Base-by-base conservation (phyloP, 2,797 vertebrate genomes). In the Nannoperca obscura region DNA sequence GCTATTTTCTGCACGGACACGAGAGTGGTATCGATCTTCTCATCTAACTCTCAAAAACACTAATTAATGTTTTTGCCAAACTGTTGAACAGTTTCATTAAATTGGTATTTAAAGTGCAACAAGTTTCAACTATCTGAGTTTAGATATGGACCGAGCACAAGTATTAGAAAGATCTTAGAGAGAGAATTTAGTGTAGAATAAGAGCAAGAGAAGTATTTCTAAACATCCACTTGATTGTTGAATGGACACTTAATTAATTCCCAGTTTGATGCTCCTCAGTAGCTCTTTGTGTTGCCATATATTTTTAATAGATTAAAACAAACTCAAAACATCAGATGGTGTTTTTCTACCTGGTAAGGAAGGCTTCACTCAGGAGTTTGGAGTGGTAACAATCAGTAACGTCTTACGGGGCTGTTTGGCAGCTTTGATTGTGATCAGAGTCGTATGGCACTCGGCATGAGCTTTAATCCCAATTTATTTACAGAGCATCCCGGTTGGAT, bases 391-490 rank as follows among this genome's bases (percentile, higher is more conserved):
- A 13, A n/a, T 20, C 27, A 57, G 53, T 30, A 1, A 61, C 67
- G 49, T 53, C 12, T 38, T 46, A 67, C 10, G 5, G 10, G 36
- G 17, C 52, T 64, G 47, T 53, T 57, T 57, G 75, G 72, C 50
- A 27, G 24, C 24, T 68, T 54, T 57, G 62, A 58, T 69, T 55
- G 55, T 42, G 34, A 59, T 36, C 36, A 36, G 36, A 1, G 2
- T 2, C 34, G 7, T 36, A 9, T 36, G 34, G 8, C 34, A 36
- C 34, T 36, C 34, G 34, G 34, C 34, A 36, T 9, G 1, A 36
- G 9, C 36, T 50, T 15, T 14, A n/a, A 30, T 53, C 46, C 36
- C 20, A 44, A 3, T 52, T 46, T 38, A 38, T 38, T 34, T 64
- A 52, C 60, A 53, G 38, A 14, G 44, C 9, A 19, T 65, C 24